A percentile compares a stretch with the other conserved stretches of the same genome.
phyloP scores from a whole-genome alignment of 2,797 vertebrate genomes.

The Sebastiscus albofasciatus region DNA sequence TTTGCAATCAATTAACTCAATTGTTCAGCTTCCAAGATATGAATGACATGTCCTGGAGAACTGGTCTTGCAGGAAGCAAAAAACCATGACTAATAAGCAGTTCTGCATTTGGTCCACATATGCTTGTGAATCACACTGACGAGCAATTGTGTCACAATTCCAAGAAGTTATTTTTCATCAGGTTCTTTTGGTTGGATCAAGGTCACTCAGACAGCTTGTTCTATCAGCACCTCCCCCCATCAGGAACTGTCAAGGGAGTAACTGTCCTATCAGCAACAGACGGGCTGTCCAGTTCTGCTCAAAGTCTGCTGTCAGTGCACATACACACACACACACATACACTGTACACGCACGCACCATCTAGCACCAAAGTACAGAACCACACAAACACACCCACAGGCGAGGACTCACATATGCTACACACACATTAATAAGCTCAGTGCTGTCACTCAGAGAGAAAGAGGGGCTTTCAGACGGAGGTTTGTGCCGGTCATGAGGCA shows the following conservation, averaged over 20 bases:
- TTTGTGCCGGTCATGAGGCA: slow-evolving; percentile 29
- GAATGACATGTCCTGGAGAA: slow-evolving; percentile 6
- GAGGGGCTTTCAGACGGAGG: slow-evolving; percentile 40
- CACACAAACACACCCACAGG: slow-evolving; percentile 25
- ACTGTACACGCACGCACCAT: slow-evolving; percentile 2
- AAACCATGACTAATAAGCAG: slow-evolving; percentile 23
- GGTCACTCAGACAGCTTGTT: slow-evolving; percentile 42
- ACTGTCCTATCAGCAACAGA: slow-evolving; percentile 56
- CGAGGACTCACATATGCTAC: slow-evolving; percentile 12
- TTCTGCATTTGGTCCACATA: slow-evolving; percentile 34
- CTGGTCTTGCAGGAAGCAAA: neutral
- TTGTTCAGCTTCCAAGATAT: neutral
- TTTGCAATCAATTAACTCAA: neutral
- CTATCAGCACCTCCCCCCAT: slow-evolving; percentile 38
- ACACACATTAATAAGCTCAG: slow-evolving; percentile 46
- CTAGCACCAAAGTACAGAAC: slow-evolving; percentile 15
- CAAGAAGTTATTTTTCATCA: slow-evolving; percentile 1
- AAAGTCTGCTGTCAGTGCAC: slow-evolving; percentile 41
- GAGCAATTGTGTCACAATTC: slow-evolving; percentile 6
- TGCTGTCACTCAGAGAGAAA: slow-evolving; percentile 49
- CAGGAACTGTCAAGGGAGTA: slow-evolving; percentile 48
- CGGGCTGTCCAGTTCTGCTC: slow-evolving; percentile 39
- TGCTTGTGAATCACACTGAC: slow-evolving; percentile 41
- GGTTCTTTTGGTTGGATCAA: slow-evolving; percentile 47
- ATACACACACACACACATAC: slow-evolving; percentile 17